Evolutionary conservation across 1,140 invertebrate genomes (phyloP).

Genomic region (Pemphigus obesinymphae): DNA sequence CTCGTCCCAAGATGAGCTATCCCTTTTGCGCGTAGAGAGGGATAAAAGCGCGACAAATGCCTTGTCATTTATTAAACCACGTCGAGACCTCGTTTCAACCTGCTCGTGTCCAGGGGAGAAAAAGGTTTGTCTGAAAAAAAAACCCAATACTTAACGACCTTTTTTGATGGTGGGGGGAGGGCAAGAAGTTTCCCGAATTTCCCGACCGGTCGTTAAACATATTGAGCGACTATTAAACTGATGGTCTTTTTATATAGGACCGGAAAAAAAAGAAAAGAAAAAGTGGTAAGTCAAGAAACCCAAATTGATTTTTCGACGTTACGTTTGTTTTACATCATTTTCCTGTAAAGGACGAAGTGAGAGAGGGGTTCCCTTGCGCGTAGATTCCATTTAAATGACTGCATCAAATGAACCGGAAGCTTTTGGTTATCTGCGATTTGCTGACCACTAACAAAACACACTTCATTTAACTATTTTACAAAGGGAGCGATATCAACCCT

Average conservation of each 20-base stretch:
- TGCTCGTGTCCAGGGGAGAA: conserved; percentile 19
- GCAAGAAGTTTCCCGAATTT: conserved; percentile 32
- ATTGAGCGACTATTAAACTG: conserved; percentile 35
- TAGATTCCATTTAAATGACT: neutral
- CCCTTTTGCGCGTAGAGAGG: conserved; percentile 4
- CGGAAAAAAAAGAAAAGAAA: neutral
- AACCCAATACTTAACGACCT: conserved; percentile 39
- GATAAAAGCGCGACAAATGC: conserved; percentile 36
- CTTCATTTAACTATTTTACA: conserved; percentile 31
- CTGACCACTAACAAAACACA: conserved; percentile 33
- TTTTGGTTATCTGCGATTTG: conserved; percentile 32
- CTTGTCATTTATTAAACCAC: conserved; percentile 40
- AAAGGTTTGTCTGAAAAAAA: conserved; percentile 34
- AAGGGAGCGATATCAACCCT: neutral
- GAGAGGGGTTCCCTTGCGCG: neutral
- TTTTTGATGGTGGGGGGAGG: neutral
- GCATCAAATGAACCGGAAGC: conserved; percentile 15
- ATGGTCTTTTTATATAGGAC: conserved; percentile 25
- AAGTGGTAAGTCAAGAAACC: conserved; percentile 4
- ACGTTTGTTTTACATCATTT: conserved; percentile 33
- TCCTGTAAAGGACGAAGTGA: neutral
- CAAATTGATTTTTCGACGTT: conserved; percentile 15
- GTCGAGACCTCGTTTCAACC: conserved; percentile 24
- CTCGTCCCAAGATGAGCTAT: conserved; percentile 33
- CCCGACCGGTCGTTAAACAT: conserved; percentile 33